Base-by-base conservation (phyloP, 2,113 vertebrate genomes). In the Osmerus mordax region DNA sequence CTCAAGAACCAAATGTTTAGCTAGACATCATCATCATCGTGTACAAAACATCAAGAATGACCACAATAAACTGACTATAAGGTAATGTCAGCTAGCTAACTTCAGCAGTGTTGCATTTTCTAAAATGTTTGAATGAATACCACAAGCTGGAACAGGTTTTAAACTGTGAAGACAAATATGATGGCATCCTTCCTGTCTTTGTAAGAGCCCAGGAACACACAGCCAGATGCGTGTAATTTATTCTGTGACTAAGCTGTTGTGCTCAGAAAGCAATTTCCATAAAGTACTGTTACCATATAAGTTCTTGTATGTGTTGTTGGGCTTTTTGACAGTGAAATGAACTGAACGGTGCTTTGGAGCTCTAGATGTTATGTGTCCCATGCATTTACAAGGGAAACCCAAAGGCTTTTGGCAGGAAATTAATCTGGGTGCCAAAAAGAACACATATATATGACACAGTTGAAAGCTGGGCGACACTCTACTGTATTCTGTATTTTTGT, bases 401-500 rank as follows among this genome's bases (percentile, higher is more conserved):
- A 56, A 80, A 75, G 85, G 89, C 85, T 89, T 79, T 79, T 67
- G 85, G 85, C 86, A 88, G 85, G 86, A 90, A 91, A 87, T 76
- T 83, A 70, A 83, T 89, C 86, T 89, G 90, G 91, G 85, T 89
- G 89, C 88, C 90, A 90, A 90, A 89, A 87, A 87, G 74, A 80
- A 84, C 81, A 86, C 87, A 80, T 87, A 83, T 89, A 85, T 89
- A 83, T 85, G 87, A 68, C 88, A 89, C 81, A 52, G 87, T 79
- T 84, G 77, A 82, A 80, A 82, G 83, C 89, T 87, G 89, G 89
- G 87, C 85, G 87, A 90, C 88, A 86, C 83, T 90, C 91, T 89
- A 89, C 90, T 92, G 88, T 91, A 90, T 89, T 91, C 84, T 92
- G 90, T 91, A 92, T 91, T 92, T 91, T 92, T 92, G 87, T 92